Conservation (phyloP, 2,888 invertebrate species). For the Dolomedes plantarius region DNA sequence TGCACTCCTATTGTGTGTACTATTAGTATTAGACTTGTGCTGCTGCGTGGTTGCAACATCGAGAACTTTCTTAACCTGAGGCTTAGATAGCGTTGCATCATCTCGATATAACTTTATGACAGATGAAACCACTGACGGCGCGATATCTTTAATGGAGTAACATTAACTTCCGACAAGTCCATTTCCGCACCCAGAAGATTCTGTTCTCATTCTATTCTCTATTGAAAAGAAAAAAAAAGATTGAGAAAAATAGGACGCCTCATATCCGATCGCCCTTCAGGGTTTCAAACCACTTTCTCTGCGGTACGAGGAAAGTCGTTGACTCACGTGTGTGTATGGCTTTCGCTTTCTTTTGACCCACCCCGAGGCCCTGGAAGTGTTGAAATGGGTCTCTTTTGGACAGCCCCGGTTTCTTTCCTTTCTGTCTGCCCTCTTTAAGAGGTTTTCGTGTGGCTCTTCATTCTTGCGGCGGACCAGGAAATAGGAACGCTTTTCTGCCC, state of each 20-base stretch:
- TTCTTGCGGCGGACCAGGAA: conserved; percentile 42
- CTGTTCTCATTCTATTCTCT: conserved; percentile 22
- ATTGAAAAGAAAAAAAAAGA: conserved; percentile 6
- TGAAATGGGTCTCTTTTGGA: conserved; percentile 11
- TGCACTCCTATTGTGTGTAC: no score
- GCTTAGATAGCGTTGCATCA: no score
- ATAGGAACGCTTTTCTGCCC: not conserved
- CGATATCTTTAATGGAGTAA: no score
- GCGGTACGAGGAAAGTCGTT: conserved; percentile 49
- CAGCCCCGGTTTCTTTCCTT: conserved; percentile 24
- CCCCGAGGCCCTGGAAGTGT: conserved; percentile 59
- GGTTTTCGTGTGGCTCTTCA: not conserved
- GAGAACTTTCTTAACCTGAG: no score
- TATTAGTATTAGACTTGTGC: no score
- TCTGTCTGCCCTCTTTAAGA: conserved; percentile 37
- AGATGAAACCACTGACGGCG: no score
- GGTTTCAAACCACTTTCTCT: conserved; percentile 33
- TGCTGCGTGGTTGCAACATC: no score
- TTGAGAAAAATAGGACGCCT: conserved; percentile 26
- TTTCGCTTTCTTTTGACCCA: conserved; percentile 65
- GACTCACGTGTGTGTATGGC: conserved; percentile 38
- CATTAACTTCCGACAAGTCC: conserved; percentile 29
- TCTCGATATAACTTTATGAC: no score
- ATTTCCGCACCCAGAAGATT: conserved; percentile 17
- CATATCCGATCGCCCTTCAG: conserved; percentile 29